A percentile compares a stretch with the other conserved stretches of the same genome.
Evolutionary conservation across 2,888 invertebrate species (phyloP).

Genomic region (Argyresthia goedartella): DNA sequence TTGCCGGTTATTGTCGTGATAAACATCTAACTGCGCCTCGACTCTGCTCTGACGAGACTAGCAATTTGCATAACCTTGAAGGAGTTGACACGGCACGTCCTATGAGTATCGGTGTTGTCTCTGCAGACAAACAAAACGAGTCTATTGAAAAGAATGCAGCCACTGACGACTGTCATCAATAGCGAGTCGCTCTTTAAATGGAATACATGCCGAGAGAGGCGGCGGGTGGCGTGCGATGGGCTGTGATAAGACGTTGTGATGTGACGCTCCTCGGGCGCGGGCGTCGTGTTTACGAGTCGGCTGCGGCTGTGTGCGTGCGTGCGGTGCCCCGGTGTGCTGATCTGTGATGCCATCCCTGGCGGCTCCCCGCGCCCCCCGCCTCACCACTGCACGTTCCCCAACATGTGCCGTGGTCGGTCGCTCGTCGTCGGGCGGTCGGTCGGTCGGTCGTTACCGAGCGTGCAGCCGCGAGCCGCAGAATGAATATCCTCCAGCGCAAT

Average conservation of each 20-base stretch:
- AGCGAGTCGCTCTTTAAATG: conserved; percentile 32
- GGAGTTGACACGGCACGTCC: conserved; percentile 27
- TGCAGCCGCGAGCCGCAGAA: too few relatives aligned
- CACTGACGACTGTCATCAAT: conserved; percentile 30
- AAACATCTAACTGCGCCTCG: conserved; percentile 34
- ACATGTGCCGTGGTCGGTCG: conserved; percentile 53
- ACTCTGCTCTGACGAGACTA: conserved; percentile 30
- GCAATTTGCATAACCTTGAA: conserved; percentile 59
- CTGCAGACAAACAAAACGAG: conserved; percentile 21
- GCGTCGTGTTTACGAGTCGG: conserved; percentile 9
- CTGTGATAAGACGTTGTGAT: conserved; percentile 68
- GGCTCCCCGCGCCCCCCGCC: conserved; percentile 40
- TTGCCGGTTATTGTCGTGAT: too few relatives aligned
- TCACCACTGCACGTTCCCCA: conserved; percentile 57
- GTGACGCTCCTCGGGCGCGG: conserved; percentile 62
- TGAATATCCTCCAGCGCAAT: conserved; percentile 14
- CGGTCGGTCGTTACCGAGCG: too few relatives aligned
- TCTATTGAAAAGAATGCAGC: conserved; percentile 47
- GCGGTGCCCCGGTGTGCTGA: conserved; percentile 38
- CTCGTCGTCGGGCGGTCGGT: too few relatives aligned
- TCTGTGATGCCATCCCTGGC: conserved; percentile 22
- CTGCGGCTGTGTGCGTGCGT: conserved; percentile 37
- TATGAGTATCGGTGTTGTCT: conserved; percentile 8
- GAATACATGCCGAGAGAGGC: conserved; percentile 26
- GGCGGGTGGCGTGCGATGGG: conserved; percentile 64